These are phyloP conservation scores for Rhinatrema bivittatum DNA, from an alignment of 2,797 vertebrate genomes.

Conservation along the genomic window DNA sequence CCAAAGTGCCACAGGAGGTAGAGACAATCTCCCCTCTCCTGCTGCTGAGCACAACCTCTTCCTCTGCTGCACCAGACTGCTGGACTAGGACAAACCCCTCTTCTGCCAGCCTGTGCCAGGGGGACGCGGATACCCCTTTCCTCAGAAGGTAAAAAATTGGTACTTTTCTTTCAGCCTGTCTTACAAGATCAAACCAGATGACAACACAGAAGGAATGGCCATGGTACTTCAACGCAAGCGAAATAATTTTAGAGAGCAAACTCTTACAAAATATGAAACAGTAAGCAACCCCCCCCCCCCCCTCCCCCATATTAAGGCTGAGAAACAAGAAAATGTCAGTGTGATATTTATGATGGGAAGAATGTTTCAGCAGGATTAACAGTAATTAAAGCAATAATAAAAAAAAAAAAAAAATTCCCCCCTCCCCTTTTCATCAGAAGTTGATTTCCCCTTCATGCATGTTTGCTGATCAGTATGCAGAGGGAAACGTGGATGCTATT, in stretches of 20 bases:
- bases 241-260: slow-evolving; percentile 26
- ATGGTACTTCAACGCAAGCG: neutral
- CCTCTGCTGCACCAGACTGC: no score
- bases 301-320: slow-evolving; percentile 26
- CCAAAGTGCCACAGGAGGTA: no score
- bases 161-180: no score
- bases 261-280: slow-evolving; percentile 26
- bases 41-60: no score
- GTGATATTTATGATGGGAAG: slow-evolving; percentile 39
- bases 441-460: neutral
- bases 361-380: slow-evolving; percentile 31
- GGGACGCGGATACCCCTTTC: no score
- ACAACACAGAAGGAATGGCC: no score
- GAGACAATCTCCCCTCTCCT: no score
- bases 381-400: slow-evolving; percentile 37
- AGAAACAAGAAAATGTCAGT: slow-evolving; percentile 43
- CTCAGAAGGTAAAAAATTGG: no score
- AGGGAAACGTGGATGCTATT: neutral
- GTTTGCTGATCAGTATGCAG: neutral
- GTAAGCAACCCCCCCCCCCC: slow-evolving; percentile 28
- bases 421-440: no score
- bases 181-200: no score
- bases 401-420: slow-evolving; percentile 3
- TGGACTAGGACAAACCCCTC: no score
- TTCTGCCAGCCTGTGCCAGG: no score